phyloP scores from a whole-genome alignment of 2,797 vertebrate genomes.

The Microcaecilia unicolor region DNA sequence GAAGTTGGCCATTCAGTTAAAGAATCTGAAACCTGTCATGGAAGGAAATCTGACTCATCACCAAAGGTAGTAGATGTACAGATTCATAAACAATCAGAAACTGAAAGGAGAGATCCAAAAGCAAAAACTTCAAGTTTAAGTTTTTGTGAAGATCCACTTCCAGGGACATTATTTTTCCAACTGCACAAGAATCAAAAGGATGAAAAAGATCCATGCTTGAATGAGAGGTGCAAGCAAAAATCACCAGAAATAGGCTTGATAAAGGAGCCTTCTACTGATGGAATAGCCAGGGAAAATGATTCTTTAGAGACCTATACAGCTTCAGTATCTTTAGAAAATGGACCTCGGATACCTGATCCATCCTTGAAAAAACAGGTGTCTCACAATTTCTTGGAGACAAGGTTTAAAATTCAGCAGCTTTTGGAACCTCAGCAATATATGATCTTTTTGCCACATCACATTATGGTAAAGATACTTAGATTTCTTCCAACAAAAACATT shows the following conservation, averaged over 20 bases:
- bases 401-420: conserved; percentile 85
- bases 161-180: conserved; percentile 78
- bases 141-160: conserved; percentile 55
- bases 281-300: too few species aligned
- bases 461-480: conserved; percentile 77
- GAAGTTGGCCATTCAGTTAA: conserved; percentile 1
- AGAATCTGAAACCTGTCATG: conserved; percentile 13
- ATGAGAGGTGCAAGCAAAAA: conserved; percentile 15
- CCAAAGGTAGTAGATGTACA: conserved; percentile 41
- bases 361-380: conserved; percentile 60
- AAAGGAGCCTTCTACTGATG: conserved; percentile 7
- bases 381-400: conserved; percentile 76
- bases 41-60: conserved; percentile 14
- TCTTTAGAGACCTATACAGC: too few species aligned
- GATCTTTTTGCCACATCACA: conserved; percentile 79
- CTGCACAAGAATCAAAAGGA: conserved; percentile 19
- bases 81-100: conserved; percentile 39
- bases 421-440: conserved; percentile 85
- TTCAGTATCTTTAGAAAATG: conserved; percentile 10
- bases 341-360: conserved; percentile 27
- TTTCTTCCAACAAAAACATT: conserved; percentile 81
- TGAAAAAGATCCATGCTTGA: not conserved
- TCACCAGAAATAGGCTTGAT: not conserved
- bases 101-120: conserved; percentile 23
- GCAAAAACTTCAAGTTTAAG: conserved; percentile 17